phyloP scores from a whole-genome alignment of 2,797 vertebrate species.

The Scarus forsteni region DNA sequence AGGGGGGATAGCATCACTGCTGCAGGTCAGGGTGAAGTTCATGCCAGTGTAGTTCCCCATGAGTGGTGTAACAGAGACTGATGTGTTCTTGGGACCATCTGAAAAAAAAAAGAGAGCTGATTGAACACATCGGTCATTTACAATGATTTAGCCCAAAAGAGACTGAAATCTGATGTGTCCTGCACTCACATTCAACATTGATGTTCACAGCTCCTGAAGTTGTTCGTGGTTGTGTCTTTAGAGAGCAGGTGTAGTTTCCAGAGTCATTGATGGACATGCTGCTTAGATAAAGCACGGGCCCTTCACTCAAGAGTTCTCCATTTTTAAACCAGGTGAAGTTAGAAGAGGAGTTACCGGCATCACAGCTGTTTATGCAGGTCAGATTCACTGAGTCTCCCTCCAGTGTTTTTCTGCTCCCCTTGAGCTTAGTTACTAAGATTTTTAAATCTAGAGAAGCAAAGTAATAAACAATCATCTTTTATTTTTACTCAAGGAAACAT shows the following conservation, averaged over 20 bases:
- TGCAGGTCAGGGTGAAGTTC: slow-evolving; percentile 49
- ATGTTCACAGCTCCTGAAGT: slow-evolving; percentile 25
- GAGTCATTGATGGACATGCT: slow-evolving; percentile 40
- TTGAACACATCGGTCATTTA: too few species aligned
- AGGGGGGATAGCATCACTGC: slow-evolving; percentile 52
- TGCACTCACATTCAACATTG: slow-evolving; percentile 59
- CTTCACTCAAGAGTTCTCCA: slow-evolving; percentile 13
- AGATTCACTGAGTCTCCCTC: slow-evolving; percentile 54
- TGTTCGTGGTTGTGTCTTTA: slow-evolving; percentile 10
- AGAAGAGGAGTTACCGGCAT: background rate
- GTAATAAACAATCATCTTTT: rapidly evolving
- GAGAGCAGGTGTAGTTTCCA: slow-evolving; percentile 62
- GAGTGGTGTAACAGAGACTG: slow-evolving; percentile 14
- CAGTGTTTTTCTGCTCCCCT: background rate
- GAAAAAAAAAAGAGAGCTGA: slow-evolving; percentile 11
- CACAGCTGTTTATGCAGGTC: slow-evolving; percentile 43
- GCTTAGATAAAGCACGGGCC: slow-evolving; percentile 23
- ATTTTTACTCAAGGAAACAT: slow-evolving; percentile 44
- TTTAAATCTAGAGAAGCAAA: slow-evolving; percentile 36
- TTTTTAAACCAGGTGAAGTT: slow-evolving; percentile 57
- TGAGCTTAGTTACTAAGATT: background rate
- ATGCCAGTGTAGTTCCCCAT: background rate
- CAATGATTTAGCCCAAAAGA: too few species aligned
- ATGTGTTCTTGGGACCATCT: slow-evolving; percentile 59
- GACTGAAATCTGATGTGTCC: too few species aligned